A percentile compares a stretch with the other conserved stretches of the same genome.
These are phyloP conservation scores for Bombus superbus DNA, from an alignment of 1,140 invertebrate genomes.

Conservation along the genomic window DNA sequence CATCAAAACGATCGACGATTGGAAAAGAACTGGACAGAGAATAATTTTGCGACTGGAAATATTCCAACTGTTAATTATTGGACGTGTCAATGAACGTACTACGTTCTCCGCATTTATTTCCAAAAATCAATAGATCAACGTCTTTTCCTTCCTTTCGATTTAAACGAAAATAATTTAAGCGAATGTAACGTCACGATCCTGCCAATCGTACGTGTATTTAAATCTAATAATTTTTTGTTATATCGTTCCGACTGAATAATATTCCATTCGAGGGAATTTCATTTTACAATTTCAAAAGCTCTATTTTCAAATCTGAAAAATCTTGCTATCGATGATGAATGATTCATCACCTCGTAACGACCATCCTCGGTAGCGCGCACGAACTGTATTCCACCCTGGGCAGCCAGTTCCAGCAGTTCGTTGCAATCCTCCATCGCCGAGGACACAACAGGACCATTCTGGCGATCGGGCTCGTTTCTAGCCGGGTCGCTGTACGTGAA, in stretches of 20 bases:
- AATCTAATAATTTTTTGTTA: not conserved
- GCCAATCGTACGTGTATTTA: not conserved
- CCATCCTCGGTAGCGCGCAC: conserved; percentile 81
- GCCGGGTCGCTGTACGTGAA: conserved; percentile 46
- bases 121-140: too few relatives aligned
- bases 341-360: conserved; percentile 81
- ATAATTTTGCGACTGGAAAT: too few relatives aligned
- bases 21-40: too few relatives aligned
- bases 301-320: not conserved
- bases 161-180: too few relatives aligned
- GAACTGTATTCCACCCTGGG: conserved; percentile 82
- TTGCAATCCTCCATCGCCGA: conserved; percentile 75
- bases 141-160: too few relatives aligned
- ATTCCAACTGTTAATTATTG: too few relatives aligned
- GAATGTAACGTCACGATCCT: not conserved
- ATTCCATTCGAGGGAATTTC: not conserved
- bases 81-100: too few relatives aligned
- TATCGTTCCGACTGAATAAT: not conserved
- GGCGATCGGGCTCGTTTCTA: conserved; percentile 47
- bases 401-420: conserved; percentile 80
- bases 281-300: not conserved
- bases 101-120: too few relatives aligned
- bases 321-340: not conserved
- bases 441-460: conserved; percentile 42
- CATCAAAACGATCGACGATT: too few relatives aligned